These are phyloP conservation scores for Drosophila arizonae DNA, from an alignment of 1,140 invertebrate genomes.

Conservation along the genomic window DNA sequence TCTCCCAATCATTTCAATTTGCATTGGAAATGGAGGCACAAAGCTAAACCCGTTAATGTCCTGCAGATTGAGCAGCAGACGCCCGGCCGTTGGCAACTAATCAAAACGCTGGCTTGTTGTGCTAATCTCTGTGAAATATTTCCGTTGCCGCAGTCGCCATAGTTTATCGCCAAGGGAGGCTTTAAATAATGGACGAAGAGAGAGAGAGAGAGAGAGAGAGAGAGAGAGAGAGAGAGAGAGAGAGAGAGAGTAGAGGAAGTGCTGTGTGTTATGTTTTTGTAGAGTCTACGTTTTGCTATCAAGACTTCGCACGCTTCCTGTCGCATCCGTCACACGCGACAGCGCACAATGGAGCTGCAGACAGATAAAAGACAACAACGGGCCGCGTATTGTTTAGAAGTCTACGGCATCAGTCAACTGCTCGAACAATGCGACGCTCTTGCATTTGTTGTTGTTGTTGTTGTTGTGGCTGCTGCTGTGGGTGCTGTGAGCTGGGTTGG, in stretches of 20 bases:
- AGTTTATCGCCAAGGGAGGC: conserved; percentile 59
- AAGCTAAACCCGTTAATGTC: conserved; percentile 48
- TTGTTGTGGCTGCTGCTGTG: conserved; percentile 44
- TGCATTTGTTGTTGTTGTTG: conserved; percentile 52
- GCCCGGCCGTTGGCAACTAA: conserved; percentile 40
- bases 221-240: conserved; percentile 15
- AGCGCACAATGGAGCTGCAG: conserved; percentile 58
- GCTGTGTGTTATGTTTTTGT: conserved; percentile 1
- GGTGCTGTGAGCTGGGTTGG: not conserved
- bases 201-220: not conserved
- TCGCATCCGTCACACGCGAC: conserved; percentile 72
- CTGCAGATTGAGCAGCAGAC: not conserved
- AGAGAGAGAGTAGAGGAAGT: conserved; percentile 15
- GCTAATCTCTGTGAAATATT: conserved; percentile 79
- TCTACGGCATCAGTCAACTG: conserved; percentile 38
- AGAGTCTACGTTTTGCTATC: conserved; percentile 42
- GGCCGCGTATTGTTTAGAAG: conserved; percentile 67
- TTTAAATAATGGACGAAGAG: conserved; percentile 66
- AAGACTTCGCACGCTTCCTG: conserved; percentile 71
- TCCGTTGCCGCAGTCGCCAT: conserved; percentile 49
- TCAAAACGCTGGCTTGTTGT: conserved; percentile 69
- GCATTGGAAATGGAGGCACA: conserved; percentile 61
- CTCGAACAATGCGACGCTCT: conserved; percentile 43
- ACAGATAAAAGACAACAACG: conserved; percentile 67
- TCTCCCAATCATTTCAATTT: conserved; percentile 76